Base-by-base conservation (phyloP, 1,140 invertebrate genomes). In the Pollicipes pollicipes region DNA sequence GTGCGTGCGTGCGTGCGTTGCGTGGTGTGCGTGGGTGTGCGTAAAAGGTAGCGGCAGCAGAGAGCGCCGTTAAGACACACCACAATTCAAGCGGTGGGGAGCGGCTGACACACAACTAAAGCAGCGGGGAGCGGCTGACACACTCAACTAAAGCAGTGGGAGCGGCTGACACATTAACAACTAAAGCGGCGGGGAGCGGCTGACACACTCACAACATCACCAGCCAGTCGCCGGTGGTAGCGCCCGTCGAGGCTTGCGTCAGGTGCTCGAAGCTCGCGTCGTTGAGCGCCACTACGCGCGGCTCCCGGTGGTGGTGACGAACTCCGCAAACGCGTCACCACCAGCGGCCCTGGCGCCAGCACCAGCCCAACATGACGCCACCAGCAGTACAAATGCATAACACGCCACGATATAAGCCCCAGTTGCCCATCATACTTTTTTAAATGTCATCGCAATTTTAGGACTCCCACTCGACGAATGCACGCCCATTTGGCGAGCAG, bases 161-260 rank as follows among this genome's bases (percentile, higher is more conserved):
- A n/a, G n/a, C n/a, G n/a, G n/a, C n/a, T n/a, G n/a, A n/a, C n/a
- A n/a, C n/a, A n/a, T n/a, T n/a, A n/a, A n/a, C n/a, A n/a, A n/a
- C n/a, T n/a, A n/a, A n/a, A n/a, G n/a, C n/a, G n/a, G n/a, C n/a
- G n/a, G n/a, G n/a, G n/a, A n/a, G n/a, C n/a, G n/a, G n/a, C n/a
- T n/a, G n/a, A n/a, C n/a, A n/a, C n/a, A 66, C 64, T 66, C 27
- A 66, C 64, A 83, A 83, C 32, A 80, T 72, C 21, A 83, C 79
- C 63, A 82, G 75, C 82, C 82, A 83, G 74, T 83, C 82, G 24
- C 82, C 82, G 70, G 82, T 83, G 29, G 82, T 83, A 26, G 81
- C 79, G 6, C 82, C 82, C 35, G 81, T 80, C 1, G 80, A 74
- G 17, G 82, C 82, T 71, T 83, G 82, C 3, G 82, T 83, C 66